These are phyloP conservation scores for Orycteropus afer DNA, from an alignment of 2,113 vertebrate genomes.

Conservation along the genomic window DNA sequence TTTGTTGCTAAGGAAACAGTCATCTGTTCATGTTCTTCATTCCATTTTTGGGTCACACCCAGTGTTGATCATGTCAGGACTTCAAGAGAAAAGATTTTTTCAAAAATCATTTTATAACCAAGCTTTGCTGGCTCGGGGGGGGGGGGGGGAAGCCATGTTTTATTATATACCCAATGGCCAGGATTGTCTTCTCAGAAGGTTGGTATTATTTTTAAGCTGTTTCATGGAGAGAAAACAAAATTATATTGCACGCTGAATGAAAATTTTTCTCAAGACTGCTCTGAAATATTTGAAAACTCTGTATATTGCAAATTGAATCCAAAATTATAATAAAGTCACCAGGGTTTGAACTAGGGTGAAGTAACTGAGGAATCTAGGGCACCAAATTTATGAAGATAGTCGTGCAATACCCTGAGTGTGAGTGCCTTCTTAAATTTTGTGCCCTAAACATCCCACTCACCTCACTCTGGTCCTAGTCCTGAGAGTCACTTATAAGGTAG, in stretches of 20 bases:
- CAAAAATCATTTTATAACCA: slow-evolving; percentile 17
- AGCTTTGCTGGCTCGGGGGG: slow-evolving; percentile 46
- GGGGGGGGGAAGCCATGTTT: slow-evolving; percentile 7
- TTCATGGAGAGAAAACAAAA: not conserved
- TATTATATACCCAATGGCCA: not conserved
- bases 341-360: not conserved
- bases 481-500: not conserved
- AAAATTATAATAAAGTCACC: not conserved
- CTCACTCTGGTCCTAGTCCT: not conserved
- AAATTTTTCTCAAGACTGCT: not conserved
- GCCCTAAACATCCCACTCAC: not conserved
- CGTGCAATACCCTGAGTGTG: not conserved
- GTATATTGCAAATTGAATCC: not conserved
- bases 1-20: slow-evolving; percentile 77
- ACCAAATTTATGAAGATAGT: not conserved
- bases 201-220: slow-evolving; percentile 33
- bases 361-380: not conserved
- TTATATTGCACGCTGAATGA: not conserved
- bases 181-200: not conserved
- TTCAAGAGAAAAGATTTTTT: slow-evolving; percentile 69
- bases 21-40: slow-evolving; percentile 72
- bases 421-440: not conserved
- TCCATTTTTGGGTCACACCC: slow-evolving; percentile 68
- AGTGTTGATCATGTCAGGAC: slow-evolving; percentile 70
- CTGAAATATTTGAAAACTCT: slow-evolving; percentile 10